Conservation (phyloP, 2,113 vertebrate genomes). For the Hippoglossus stenolepis region DNA sequence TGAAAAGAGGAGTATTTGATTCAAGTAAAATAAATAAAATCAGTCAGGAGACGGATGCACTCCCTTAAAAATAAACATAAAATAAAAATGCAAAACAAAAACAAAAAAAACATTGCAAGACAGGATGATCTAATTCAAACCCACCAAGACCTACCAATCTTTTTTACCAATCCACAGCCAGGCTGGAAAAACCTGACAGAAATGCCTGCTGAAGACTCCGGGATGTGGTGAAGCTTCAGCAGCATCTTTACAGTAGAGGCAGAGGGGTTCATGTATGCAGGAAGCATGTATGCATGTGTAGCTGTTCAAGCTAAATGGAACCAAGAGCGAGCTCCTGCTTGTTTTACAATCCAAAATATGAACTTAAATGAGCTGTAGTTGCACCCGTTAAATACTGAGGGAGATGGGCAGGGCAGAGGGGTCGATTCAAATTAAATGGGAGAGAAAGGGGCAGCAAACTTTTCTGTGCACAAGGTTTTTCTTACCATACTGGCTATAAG, state of each 20-base stretch:
- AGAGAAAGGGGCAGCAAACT: constrained; percentile 48
- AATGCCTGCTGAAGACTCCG: constrained; percentile 57
- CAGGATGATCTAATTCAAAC: constrained; percentile 87
- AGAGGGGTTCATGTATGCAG: constrained; percentile 62
- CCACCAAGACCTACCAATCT: constrained; percentile 70
- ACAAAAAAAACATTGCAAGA: constrained; percentile 72
- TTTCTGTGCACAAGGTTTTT: constrained; percentile 54
- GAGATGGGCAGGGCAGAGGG: constrained; percentile 30
- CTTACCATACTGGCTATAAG: constrained; percentile 99
- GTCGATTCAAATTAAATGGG: constrained; percentile 38
- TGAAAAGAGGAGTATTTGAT: constrained; percentile 26
- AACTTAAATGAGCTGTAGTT: constrained; percentile 50
- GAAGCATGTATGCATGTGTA: constrained; percentile 73
- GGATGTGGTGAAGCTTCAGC: constrained; percentile 50
- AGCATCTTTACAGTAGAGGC: constrained; percentile 55
- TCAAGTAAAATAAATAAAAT: constrained; percentile 30
- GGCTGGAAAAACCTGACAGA: constrained; percentile 50
- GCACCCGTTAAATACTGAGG: constrained; percentile 37
- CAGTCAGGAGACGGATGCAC: constrained; percentile 21
- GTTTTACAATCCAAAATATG: constrained; percentile 45
- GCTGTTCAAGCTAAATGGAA: constrained; percentile 72
- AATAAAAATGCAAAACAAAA: constrained; percentile 27
- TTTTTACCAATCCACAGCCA: constrained; percentile 67
- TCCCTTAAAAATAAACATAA: constrained; percentile 48
- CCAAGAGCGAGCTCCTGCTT: constrained; percentile 68